Base-by-base conservation (phyloP, 1,140 invertebrate genomes). In the Orchesella cincta region DNA sequence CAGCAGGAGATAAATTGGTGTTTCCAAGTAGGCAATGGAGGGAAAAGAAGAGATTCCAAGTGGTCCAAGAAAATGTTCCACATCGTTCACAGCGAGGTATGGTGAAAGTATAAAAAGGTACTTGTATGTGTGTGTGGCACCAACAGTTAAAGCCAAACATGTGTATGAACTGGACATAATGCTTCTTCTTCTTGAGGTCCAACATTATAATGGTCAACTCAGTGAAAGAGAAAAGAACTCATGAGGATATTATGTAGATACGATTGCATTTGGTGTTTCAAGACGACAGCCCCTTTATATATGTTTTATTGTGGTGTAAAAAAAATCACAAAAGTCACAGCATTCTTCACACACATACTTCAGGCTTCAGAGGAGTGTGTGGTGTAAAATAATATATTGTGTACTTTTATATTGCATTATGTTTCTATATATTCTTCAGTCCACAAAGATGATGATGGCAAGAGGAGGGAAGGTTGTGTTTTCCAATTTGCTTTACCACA, bases 361-460 rank as follows among this genome's bases (percentile, higher is more conserved):
- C 39, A 46, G 18, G 5, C 39, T 46, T 46, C 5, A 46, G 39
- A 46, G 39, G 18, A 46, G 18, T 8, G 5, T 46, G 39, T 8
- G 39, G 5, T 57, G 52, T 57, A 57, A 57, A 57, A 57, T 57
- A 57, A 57, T 57, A n/a, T n/a, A 57, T 57, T 57, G 52, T 57
- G 52, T 57, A 57, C 23, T 57, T 57, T 57, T 57, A 57, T 57
- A 18, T 57, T 57, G 23, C 23, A 26, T 57, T 57, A 57, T 57
- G 52, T n/a, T 57, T 12, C 14, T n/a, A 57, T 5, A 3, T 23
- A 12, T 26, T 57, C 23, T 23, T n/a, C 52, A 8, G 5, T 46
- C 5, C 39, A 46, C 5, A 46, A 46, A 46, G 39, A 46, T 46
- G 39, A 46, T 18, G 39, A 46, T 8, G 18, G 5, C 5, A 46